Evolutionary conservation across 2,888 invertebrate species (phyloP), one percentile per base, ranked within the genome.

Genomic region (Rotaria magnacalcarata): DNA sequence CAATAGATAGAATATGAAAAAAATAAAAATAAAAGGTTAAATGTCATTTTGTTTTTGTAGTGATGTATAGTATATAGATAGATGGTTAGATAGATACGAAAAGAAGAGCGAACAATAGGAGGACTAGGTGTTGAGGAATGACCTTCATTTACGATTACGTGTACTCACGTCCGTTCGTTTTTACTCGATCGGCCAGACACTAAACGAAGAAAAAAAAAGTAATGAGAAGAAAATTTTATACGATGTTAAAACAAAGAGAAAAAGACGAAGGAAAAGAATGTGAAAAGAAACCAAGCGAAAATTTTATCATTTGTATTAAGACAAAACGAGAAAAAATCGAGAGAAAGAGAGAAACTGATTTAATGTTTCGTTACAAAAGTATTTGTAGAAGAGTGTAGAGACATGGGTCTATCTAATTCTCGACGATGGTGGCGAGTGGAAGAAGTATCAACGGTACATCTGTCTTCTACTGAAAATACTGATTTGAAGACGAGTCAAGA

Each of bases 161-260:
- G 34, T 67, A 67, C 67, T 67, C 67, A 67, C 67, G 67, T 67
- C 67, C 67, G 67, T 67, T 67, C 67, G 67, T 67, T 67, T 67
- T 67, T 14, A 34, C 34, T 67, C 67, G 34, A 34, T 67, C 67
- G 67, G 67, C 34, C 67, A 67, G 34, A 67, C 67, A 34, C 34
- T 27, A 67, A 67, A 67, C 14, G 67, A 41, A 67, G 67, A 67
- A 34, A 67, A 67, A 27, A 56, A 8, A 24, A 56, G 50, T 6
- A 67, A 67, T 19, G 67, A 27, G 27, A 34, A 67, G 34, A 67
- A 67, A 67, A 67, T 27, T 67, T 60, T 27, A 19, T 19, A 27
- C 14, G 34, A 34, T 3, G 34, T 67, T 34, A 34, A 67, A 67
- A 67, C 67, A 67, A 67, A 67, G 27, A 24, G 2, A 67, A 19